A percentile compares a stretch with the other conserved stretches of the same genome.
phyloP scores from a whole-genome alignment of 1,140 invertebrate species.

The Drosophila athabasca region DNA sequence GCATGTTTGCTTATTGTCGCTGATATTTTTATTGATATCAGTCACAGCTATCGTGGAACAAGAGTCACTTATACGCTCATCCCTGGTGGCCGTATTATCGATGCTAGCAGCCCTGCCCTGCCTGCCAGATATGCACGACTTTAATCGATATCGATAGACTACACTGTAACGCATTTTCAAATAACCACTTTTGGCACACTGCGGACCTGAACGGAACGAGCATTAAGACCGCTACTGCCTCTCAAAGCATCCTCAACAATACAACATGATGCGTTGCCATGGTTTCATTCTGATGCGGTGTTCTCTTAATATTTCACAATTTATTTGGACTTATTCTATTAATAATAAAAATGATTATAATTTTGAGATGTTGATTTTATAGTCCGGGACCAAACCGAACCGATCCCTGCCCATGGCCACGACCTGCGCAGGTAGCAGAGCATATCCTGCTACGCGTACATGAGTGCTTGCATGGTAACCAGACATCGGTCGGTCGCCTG shows the following conservation, averaged over 20 bases:
- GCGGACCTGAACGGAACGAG: no score
- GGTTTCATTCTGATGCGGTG: conserved; percentile 37
- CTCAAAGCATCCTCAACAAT: conserved; percentile 6
- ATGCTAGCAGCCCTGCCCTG: no score
- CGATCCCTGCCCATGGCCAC: no score
- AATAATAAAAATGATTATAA: conserved; percentile 78
- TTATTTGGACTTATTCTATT: conserved; percentile 77
- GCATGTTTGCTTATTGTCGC: no score
- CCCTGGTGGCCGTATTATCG: no score
- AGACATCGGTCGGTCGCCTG: conserved; percentile 9
- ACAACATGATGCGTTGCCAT: conserved; percentile 1
- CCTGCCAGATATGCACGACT: background rate
- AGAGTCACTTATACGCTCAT: no score
- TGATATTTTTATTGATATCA: no score
- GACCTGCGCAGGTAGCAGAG: background rate
- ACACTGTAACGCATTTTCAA: conserved; percentile 1
- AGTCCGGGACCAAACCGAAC: no score
- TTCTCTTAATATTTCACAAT: conserved; percentile 79
- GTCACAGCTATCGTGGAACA: no score
- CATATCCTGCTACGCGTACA: conserved; percentile 13
- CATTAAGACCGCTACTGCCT: background rate
- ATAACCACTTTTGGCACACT: background rate
- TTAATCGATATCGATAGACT: background rate
- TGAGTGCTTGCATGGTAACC: conserved; percentile 18
- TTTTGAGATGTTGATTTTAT: conserved; percentile 69